Percentiles rank a stretch among this genome's conserved stretches.
Evolutionary conservation across 2,888 invertebrate species (phyloP).

Genomic region (Leptinotarsa juncta): DNA sequence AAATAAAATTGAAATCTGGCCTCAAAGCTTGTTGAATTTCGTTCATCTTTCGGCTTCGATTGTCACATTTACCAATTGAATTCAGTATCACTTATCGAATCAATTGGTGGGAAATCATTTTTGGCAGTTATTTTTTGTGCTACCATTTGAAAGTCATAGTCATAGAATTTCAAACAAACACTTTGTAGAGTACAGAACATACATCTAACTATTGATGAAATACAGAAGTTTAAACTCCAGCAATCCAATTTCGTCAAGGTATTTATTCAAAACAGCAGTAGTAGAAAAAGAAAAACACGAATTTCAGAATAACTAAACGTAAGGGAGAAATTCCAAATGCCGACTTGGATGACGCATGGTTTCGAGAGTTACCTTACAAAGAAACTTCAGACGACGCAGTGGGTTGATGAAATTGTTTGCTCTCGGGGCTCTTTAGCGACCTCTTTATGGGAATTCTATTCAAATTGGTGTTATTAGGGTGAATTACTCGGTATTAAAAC

Average conservation of each 20-base stretch:
- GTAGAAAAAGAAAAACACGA: background rate
- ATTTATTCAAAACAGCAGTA: background rate
- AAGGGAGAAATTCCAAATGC: background rate
- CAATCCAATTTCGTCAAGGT: background rate
- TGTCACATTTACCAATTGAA: too few relatives aligned
- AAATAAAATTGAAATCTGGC: too few relatives aligned
- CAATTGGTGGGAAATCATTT: too few relatives aligned
- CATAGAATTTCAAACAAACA: too few relatives aligned
- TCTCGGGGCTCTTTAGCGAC: constrained; percentile 27
- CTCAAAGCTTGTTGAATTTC: too few relatives aligned
- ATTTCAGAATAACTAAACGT: background rate
- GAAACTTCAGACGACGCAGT: constrained; percentile 4
- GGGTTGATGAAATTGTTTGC: constrained; percentile 35
- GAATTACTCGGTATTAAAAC: constrained; percentile 36
- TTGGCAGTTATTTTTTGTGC: too few relatives aligned
- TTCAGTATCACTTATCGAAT: too few relatives aligned
- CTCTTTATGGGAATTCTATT: constrained; percentile 37
- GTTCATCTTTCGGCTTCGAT: too few relatives aligned
- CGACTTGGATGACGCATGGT: constrained; percentile 3
- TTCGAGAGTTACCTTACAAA: constrained; percentile 11
- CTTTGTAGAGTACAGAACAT: too few relatives aligned
- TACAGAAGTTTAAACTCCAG: background rate
- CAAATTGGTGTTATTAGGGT: constrained; percentile 38
- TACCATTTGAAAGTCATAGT: too few relatives aligned
- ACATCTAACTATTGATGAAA: too few relatives aligned